Conservation (phyloP, 1,140 invertebrate genomes). For the Globodera ellingtonae region DNA sequence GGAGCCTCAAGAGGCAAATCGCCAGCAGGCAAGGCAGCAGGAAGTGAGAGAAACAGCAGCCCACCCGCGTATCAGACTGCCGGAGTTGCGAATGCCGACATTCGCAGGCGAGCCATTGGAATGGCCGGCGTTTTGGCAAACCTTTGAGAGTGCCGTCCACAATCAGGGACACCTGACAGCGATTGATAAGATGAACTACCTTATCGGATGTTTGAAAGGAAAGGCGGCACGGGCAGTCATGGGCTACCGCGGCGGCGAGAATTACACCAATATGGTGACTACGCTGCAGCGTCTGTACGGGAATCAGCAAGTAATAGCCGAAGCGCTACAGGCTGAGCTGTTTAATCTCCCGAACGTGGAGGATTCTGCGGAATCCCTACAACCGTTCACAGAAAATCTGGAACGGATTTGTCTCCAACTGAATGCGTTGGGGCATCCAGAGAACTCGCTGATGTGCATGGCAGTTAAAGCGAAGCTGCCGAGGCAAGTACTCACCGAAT, state of each 20-base stretch:
- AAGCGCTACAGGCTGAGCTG: conserved; percentile 4
- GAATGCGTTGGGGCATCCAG: background rate
- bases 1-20: too few relatives aligned
- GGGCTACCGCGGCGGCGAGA: background rate
- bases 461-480: conserved; percentile 2
- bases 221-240: conserved; percentile 10
- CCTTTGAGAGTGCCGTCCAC: background rate
- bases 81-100: background rate
- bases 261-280: background rate
- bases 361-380: background rate
- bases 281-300: background rate
- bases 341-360: conserved; percentile 6
- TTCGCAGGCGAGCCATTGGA: conserved; percentile 8
- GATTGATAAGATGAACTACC: background rate
- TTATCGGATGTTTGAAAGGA: conserved; percentile 9
- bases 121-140: conserved; percentile 18
- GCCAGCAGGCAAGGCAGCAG: too few relatives aligned
- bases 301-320: background rate
- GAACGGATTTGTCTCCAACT: conserved; percentile 13
- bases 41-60: too few relatives aligned
- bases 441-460: conserved; percentile 7
- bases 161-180: background rate
- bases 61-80: background rate
- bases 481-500: background rate
- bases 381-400: background rate